Base-by-base conservation (phyloP, 2,888 invertebrate species). In the Anarsia innoxiella region DNA sequence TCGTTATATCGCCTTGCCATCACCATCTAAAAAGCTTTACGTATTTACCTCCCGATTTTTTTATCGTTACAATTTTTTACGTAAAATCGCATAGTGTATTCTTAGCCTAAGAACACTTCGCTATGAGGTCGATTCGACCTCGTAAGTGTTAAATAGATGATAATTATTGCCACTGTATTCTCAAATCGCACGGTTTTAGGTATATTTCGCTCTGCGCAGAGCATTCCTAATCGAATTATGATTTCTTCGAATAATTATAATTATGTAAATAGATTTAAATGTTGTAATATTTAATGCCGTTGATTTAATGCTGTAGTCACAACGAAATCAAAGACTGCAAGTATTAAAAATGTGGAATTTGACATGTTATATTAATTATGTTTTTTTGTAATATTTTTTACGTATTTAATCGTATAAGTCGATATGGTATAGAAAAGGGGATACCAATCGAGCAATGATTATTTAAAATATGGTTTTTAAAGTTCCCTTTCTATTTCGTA, bases 271-370 rank as follows among this genome's bases (percentile, higher is more conserved):
- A 80, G 66, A 9, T 46, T 46, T 41, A 40, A 43, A 44, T 19
- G 30, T 44, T 39, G 36, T 48, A 44, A 47, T 46, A 52, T 63
- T 58, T 51, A 60, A 54, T 50, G 49, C 47, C 53, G 53, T 65
- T 66, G 54, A 57, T 59, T 34, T 47, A 46, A 76, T 69, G 72
- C 78, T 79, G 76, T 84, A 80, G 83, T 84, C 83, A 82, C 84
- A 83, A 83, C 74, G 80, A 78, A 80, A 75, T 74, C 72, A 78
- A 83, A 84, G 83, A 84, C 83, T 83, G 83, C 82, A 57, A 67
- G 76, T 77, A 65, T 74, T 75, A 59, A 65, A 49, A 39, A 47
- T 53, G 59, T 67, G 59, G 56, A 60, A 60, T 60, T 70, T 73
- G 72, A 79, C 65, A 64, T 70, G 67, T 72, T 69, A 53, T 53